Conservation (phyloP, 2,797 vertebrate species). For the Pyrrhura leucotis region DNA sequence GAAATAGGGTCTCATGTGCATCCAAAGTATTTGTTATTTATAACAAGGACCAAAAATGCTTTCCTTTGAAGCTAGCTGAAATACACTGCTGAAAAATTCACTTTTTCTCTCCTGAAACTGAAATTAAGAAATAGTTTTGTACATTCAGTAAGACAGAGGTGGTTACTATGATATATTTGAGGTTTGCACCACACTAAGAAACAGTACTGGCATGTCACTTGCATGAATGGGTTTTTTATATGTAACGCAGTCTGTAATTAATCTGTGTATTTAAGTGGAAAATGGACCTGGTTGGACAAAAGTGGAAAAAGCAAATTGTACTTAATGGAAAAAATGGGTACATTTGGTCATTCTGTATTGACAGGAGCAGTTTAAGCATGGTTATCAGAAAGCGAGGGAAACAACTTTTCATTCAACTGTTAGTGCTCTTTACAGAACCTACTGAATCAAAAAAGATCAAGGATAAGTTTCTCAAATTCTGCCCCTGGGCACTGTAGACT, state of each 20-base stretch:
- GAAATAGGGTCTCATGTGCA: background rate
- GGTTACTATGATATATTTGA: background rate
- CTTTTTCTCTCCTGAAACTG: background rate
- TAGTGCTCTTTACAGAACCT: background rate
- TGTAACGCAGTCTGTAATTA: background rate
- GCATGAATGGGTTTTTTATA: background rate
- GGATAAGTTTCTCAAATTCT: background rate
- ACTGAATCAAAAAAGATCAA: conserved; percentile 27
- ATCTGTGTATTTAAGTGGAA: conserved; percentile 1
- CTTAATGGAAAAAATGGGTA: background rate
- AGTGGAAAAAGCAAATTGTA: background rate
- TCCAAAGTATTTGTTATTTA: background rate
- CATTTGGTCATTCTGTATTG: background rate
- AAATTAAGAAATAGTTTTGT: background rate
- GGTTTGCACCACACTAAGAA: background rate
- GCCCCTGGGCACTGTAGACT: background rate
- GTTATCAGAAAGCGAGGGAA: background rate
- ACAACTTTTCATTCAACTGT: background rate
- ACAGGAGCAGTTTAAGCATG: background rate
- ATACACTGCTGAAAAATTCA: background rate
- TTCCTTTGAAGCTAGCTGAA: background rate
- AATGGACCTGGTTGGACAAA: background rate
- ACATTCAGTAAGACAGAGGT: background rate
- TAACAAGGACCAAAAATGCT: background rate
- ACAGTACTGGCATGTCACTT: background rate